Percentiles rank a stretch among this genome's conserved stretches.
Evolutionary conservation across 2,797 vertebrate species (phyloP).

Genomic region (Enteromius trimaculatus): DNA sequence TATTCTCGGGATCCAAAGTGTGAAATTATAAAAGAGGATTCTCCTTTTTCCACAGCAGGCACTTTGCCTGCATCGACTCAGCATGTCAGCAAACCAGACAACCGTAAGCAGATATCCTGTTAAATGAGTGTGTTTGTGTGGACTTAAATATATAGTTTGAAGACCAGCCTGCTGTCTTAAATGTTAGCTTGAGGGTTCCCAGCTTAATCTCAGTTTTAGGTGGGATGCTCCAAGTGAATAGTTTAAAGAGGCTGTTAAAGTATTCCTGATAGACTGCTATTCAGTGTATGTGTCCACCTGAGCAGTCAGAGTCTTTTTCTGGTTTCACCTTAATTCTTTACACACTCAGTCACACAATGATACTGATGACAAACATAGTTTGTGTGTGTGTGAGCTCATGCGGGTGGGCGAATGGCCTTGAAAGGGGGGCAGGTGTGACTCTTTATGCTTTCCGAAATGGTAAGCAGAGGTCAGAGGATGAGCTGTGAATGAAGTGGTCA

Average conservation of each 20-base stretch:
- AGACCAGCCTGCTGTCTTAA: slow-evolving; percentile 59
- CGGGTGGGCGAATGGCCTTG: slow-evolving; percentile 42
- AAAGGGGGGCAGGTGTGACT: slow-evolving; percentile 61
- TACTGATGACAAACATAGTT: slow-evolving; percentile 50
- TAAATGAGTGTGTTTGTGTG: slow-evolving; percentile 6
- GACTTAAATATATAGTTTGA: slow-evolving; percentile 2
- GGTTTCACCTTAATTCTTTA: slow-evolving; percentile 30
- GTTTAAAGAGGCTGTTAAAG: slow-evolving; percentile 68
- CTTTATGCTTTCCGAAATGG: slow-evolving; percentile 55
- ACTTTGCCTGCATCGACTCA: slow-evolving; percentile 55
- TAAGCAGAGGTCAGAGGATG: slow-evolving; percentile 62
- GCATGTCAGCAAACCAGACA: slow-evolving; percentile 57
- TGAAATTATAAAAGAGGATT: slow-evolving; percentile 59
- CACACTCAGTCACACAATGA: slow-evolving; percentile 31
- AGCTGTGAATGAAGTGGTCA: slow-evolving; percentile 56
- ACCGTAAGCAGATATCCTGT: slow-evolving; percentile 56
- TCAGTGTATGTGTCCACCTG: slow-evolving; percentile 24
- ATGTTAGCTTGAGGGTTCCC: slow-evolving; percentile 57
- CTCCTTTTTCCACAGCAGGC: slow-evolving; percentile 67
- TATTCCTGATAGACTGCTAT: slow-evolving; percentile 59
- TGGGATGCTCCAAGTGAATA: slow-evolving; percentile 63
- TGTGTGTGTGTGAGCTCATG: slow-evolving; percentile 27
- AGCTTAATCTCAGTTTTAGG: slow-evolving; percentile 55
- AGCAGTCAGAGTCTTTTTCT: slow-evolving; percentile 29
- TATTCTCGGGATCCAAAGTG: slow-evolving; percentile 57